A percentile compares a stretch with the other conserved stretches of the same genome.
Conservation (phyloP, 1,140 invertebrate species). For the Tetramorium simillimum region DNA sequence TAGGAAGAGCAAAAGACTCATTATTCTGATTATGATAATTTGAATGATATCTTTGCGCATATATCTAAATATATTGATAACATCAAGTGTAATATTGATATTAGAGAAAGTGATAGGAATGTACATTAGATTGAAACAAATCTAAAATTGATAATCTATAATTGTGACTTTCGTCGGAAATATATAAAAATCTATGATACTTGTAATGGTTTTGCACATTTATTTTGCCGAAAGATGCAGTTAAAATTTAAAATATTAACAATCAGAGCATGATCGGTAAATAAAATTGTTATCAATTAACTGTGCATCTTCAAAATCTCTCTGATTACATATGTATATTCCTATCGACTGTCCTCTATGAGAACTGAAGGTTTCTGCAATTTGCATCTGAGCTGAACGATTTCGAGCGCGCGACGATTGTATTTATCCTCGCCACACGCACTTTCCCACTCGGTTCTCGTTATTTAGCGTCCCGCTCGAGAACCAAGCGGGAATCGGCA, state of each 20-base stretch:
- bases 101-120: constrained; percentile 19
- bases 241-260: constrained; percentile 5
- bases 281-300: neutral
- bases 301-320: neutral
- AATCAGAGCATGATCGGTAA: neutral
- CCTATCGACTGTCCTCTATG: constrained; percentile 3
- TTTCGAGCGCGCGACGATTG: constrained; percentile 34
- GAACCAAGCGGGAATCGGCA: constrained; percentile 29
- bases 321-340: neutral
- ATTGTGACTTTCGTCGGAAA: neutral
- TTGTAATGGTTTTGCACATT: neutral
- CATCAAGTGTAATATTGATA: constrained; percentile 1
- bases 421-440: constrained; percentile 25
- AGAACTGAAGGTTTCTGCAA: neutral
- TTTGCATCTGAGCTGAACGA: neutral
- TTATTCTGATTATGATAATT: neutral
- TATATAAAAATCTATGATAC: neutral
- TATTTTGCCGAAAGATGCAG: neutral
- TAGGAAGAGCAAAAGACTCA: constrained; percentile 8
- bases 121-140: neutral
- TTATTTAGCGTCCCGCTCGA: constrained; percentile 21
- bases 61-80: constrained; percentile 2
- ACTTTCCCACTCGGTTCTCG: constrained; percentile 14
- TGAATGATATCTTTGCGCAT: neutral
- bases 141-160: neutral